These are phyloP conservation scores for Carduelis carduelis DNA, from an alignment of 2,797 vertebrate species.

Conservation along the genomic window DNA sequence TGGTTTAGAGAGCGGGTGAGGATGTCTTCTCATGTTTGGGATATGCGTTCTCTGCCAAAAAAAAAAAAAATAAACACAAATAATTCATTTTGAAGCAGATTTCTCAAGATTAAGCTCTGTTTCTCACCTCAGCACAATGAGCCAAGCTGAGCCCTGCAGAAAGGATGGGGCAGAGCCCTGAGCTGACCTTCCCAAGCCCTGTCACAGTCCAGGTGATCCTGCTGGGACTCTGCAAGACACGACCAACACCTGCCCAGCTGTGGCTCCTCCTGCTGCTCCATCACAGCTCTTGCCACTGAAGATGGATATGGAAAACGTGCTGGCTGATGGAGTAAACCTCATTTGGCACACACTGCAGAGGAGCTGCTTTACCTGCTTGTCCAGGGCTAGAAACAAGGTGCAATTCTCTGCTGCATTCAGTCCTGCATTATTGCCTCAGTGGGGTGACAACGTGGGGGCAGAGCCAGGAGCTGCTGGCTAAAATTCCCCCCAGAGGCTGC, in stretches of 20 bases:
- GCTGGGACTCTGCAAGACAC: not conserved
- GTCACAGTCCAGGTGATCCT: not conserved
- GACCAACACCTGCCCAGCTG: not conserved
- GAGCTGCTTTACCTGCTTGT: not conserved
- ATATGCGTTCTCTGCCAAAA: not conserved
- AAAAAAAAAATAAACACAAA: not conserved
- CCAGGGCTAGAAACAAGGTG: accelerated
- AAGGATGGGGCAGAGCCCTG: not conserved
- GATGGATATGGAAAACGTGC: not conserved
- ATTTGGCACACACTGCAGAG: not conserved
- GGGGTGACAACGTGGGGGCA: not conserved
- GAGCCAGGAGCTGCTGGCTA: not conserved
- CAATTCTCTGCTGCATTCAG: not conserved
- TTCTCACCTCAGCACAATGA: not conserved
- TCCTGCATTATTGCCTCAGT: not conserved
- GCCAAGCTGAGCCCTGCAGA: not conserved
- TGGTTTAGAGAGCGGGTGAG: not conserved
- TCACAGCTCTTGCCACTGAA: not conserved
- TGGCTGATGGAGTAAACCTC: not conserved
- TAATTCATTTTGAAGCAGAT: not conserved
- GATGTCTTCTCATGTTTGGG: not conserved
- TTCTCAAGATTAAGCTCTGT: not conserved
- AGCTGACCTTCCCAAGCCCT: not conserved
- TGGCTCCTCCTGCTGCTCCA: not conserved
- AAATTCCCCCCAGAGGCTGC: not conserved